A percentile compares a stretch with the other conserved stretches of the same genome.
These are phyloP conservation scores for Solenopsis fugax DNA, from an alignment of 1,140 invertebrate species.

Conservation along the genomic window DNA sequence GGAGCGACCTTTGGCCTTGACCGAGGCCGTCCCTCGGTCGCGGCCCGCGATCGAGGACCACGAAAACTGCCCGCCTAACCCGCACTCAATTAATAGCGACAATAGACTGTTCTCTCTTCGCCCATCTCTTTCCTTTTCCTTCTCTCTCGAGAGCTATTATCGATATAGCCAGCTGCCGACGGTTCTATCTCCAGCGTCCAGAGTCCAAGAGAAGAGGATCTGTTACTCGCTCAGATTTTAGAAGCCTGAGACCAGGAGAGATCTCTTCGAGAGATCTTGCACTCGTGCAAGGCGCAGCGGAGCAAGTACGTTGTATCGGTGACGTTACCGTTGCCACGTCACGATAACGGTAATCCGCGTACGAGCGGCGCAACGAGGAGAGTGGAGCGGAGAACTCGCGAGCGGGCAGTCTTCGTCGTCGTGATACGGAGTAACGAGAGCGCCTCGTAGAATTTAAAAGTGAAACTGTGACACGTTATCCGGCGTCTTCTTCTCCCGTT, in stretches of 20 bases:
- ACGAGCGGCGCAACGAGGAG: constrained; percentile 75
- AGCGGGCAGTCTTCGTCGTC: constrained; percentile 54
- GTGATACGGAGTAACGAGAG: constrained; percentile 59
- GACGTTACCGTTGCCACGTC: constrained; percentile 81
- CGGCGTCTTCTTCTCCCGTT: constrained; percentile 27
- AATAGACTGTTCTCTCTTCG: constrained; percentile 3
- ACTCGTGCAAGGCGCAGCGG: too few species aligned
- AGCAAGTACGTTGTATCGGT: constrained; percentile 28
- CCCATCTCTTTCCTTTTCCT: neutral
- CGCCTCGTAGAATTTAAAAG: constrained; percentile 84
- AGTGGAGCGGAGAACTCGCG: constrained; percentile 43
- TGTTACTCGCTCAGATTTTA: neutral
- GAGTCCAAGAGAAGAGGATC: neutral
- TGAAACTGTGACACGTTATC: constrained; percentile 83
- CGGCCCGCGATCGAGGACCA: constrained; percentile 15
- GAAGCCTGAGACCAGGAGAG: neutral
- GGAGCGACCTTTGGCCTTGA: constrained; percentile 25
- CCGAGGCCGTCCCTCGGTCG: constrained; percentile 2
- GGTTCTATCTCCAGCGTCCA: neutral
- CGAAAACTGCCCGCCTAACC: neutral
- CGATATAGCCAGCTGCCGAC: constrained; percentile 6
- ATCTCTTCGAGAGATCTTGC: too few species aligned
- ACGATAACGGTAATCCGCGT: constrained; percentile 83
- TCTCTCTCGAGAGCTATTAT: constrained; percentile 12
- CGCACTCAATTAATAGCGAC: neutral